A percentile compares a stretch with the other conserved stretches of the same genome.
These are phyloP conservation scores for Cephalotes varians DNA, from an alignment of 2,888 invertebrate species.

Conservation along the genomic window DNA sequence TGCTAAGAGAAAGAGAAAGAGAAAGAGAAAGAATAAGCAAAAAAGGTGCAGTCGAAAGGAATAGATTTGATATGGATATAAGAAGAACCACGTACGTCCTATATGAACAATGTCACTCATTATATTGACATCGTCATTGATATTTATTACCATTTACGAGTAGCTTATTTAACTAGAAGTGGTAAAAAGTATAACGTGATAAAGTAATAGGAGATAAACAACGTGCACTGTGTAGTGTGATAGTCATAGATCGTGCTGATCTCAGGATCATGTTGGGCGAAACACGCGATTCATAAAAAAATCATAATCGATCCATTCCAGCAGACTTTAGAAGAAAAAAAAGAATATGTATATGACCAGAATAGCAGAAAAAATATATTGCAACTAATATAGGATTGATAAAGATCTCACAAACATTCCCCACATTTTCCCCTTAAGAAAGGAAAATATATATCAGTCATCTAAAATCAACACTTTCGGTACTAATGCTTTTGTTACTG, in stretches of 20 bases:
- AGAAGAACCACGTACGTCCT: slow-evolving; percentile 34
- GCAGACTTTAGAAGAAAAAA: not conserved
- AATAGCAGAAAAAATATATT: not conserved
- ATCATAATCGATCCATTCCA: slow-evolving; percentile 33
- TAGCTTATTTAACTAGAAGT: slow-evolving; percentile 57
- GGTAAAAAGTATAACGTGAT: slow-evolving; percentile 43
- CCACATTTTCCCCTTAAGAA: not conserved
- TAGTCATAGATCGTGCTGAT: slow-evolving; percentile 53
- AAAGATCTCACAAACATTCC: not conserved
- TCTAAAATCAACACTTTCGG: not conserved
- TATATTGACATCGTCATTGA: slow-evolving; percentile 41
- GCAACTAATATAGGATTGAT: slow-evolving; percentile 14
- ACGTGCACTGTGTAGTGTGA: slow-evolving; percentile 49
- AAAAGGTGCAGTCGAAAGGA: slow-evolving; percentile 4
- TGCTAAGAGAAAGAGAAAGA: not conserved
- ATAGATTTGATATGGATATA: slow-evolving; percentile 10
- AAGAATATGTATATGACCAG: not conserved
- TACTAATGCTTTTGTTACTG: not conserved
- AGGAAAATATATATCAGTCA: not conserved
- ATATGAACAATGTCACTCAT: slow-evolving; percentile 61
- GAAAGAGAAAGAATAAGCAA: not conserved
- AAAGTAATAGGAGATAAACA: slow-evolving; percentile 31
- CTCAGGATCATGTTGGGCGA: slow-evolving; percentile 4
- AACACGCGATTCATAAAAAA: slow-evolving; percentile 35
- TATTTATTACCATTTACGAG: slow-evolving; percentile 60